Evolutionary conservation across 2,113 vertebrate genomes (phyloP), one percentile per base, ranked within the genome.

Genomic region (Phyllopteryx taeniolatus): DNA sequence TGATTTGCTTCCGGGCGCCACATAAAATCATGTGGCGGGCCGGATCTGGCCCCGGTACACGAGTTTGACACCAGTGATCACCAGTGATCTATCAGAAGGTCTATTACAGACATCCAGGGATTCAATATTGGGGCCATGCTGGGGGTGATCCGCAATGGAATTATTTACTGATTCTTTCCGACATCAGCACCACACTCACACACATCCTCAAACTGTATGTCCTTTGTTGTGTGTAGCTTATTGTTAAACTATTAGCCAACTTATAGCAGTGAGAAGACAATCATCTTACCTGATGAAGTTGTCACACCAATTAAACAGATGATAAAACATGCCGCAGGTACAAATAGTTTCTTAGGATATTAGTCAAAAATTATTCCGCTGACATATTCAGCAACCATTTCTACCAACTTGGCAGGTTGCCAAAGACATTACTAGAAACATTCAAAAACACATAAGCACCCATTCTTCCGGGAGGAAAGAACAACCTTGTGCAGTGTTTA

Each of bases 401-500:
- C 70, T 85, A 79, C 73, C 44, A 76, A 82, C 75, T 72, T 85
- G 87, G 85, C 78, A 76, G 42, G 20, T 76, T 43, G 76, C 74
- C 78, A 84, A 79, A 82, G 43, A 66, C 69, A 81, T 88, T 80
- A 79, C 87, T 83, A 79, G 78, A 83, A 85, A 88, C 74, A 68
- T 79, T 82, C 39, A 80, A 76, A 80, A 76, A 77, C 79, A 83
- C 84, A 85, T 73, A 81, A 72, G 74, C 73, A 76, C 70, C 77
- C 76, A 72, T 39, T 9, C 49, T 9, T 59, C 49, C 56, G 78
- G 8, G 9, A 69, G 66, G 46, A 47, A 63, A 17, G 42, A 85
- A 73, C 43, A 61, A 61, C 60, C 44, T 51, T 73, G 47, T 27
- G 51, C 51, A 53, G 64, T 68, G 71, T 67, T 77, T 67, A 67